Percentiles rank a stretch among this genome's conserved stretches.
These are phyloP conservation scores for Pollachius pollachius DNA, from an alignment of 2,113 vertebrate species.

Conservation along the genomic window DNA sequence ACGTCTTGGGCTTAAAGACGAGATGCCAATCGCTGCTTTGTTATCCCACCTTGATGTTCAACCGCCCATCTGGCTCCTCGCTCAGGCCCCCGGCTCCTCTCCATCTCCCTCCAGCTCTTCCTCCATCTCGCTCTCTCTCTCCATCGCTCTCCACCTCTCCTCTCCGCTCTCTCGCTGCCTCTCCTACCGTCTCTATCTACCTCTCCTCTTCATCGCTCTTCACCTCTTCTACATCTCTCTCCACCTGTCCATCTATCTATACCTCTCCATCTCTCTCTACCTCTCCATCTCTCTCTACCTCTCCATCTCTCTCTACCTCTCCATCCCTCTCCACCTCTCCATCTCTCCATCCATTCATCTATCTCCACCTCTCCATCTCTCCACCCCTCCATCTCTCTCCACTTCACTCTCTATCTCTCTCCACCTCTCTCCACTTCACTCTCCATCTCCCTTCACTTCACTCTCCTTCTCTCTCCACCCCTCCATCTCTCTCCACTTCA, in stretches of 20 bases:
- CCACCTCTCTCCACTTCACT: background rate
- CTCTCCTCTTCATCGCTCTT: background rate
- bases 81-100: background rate
- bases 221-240: background rate
- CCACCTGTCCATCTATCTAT: background rate
- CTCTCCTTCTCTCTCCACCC: too few relatives aligned
- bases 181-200: slow-evolving; percentile 3
- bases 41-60: slow-evolving; percentile 58
- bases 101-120: background rate
- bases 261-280: too few relatives aligned
- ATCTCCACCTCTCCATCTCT: background rate
- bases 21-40: slow-evolving; percentile 50
- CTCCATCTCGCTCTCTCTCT: background rate
- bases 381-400: too few relatives aligned
- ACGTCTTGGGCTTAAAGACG: slow-evolving; percentile 49
- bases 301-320: too few relatives aligned
- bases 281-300: too few relatives aligned
- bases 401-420: background rate
- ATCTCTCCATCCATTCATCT: too few relatives aligned
- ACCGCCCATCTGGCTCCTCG: slow-evolving; percentile 48
- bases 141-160: background rate
- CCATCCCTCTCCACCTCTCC: too few relatives aligned
- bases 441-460: too few relatives aligned
- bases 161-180: slow-evolving; percentile 31
- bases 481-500: background rate